Percentiles rank a stretch among this genome's conserved stretches.
These are phyloP conservation scores for Pseudonaja textilis DNA, from an alignment of 2,113 vertebrate species.

Conservation along the genomic window DNA sequence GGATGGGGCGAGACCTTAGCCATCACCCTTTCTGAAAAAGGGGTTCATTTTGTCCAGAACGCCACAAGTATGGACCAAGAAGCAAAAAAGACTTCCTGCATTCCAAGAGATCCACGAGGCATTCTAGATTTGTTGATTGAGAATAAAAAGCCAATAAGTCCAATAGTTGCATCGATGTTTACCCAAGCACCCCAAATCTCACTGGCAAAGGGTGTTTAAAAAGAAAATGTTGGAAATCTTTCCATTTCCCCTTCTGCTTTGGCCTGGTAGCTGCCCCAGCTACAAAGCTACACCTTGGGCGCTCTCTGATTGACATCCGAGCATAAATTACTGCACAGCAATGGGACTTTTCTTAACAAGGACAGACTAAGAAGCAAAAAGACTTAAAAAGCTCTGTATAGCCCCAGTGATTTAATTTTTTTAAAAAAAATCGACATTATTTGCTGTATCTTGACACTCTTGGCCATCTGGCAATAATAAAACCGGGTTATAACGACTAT, in stretches of 20 bases:
- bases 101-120: neutral
- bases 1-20: neutral
- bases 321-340: neutral
- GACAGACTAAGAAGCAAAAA: neutral
- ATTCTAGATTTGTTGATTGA: neutral
- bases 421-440: neutral
- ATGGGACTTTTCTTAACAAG: neutral
- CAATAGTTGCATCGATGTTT: neutral
- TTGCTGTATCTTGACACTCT: neutral
- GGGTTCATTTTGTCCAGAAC: neutral
- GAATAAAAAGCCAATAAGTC: neutral
- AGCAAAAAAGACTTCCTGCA: neutral
- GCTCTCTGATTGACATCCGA: neutral
- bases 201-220: neutral
- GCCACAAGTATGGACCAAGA: neutral
- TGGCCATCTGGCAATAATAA: neutral
- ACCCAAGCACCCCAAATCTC: neutral
- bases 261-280: too few relatives aligned
- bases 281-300: too few relatives aligned
- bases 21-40: neutral
- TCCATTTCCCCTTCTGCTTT: neutral
- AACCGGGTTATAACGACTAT: neutral
- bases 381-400: neutral
- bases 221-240: neutral
- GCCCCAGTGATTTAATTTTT: neutral